Evolutionary conservation across 2,888 invertebrate species (phyloP), one percentile per base, ranked within the genome.

Genomic region (Agonopterix subpropinquella): DNA sequence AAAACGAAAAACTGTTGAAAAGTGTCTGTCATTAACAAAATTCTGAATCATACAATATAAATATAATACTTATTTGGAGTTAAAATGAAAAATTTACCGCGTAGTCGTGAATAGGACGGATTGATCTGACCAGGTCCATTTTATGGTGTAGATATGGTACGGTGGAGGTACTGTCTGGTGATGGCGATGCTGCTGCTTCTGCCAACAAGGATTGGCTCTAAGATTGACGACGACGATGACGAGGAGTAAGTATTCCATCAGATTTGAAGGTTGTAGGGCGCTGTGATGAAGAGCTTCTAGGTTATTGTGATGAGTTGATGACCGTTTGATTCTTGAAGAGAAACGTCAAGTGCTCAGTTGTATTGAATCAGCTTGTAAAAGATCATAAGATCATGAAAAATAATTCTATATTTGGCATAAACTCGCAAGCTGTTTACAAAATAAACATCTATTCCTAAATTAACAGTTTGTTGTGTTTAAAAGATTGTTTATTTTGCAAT

Each of bases 81-180:
- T 70, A 84, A 79, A 78, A 86, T 86, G 86, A 75, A 67, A 85
- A 85, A 85, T 80, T 64, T 65, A 70, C 66, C 60, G 81, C 77
- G 73, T 71, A 55, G 49, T 56, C 55, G 61, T 55, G 65, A 63
- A 56, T 70, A 72, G 62, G 64, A 45, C 52, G 59, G 66, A 53
- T 53, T 53, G 57, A 51, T 48, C 51, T 49, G 54, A 52, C 55
- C 44, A 7, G 28, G 28, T 28, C 28, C 28, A 28, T 28, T 28
- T 28, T 28, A 52, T 54, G 53, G 56, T 59, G 56, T 59, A 74
- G 73, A 68, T 58, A 86, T 85, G 87, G 71, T 84, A 49, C 73
- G 77, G 65, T 85, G 84, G 84, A 72, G 80, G 74, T 70, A 58
- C 51, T 74, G 72, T 58, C 53, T 86, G 50, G 60, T 80, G 51